Evolutionary conservation across 2,113 vertebrate genomes (phyloP), one percentile per base, ranked within the genome.

Genomic region (Lasiurus borealis): DNA sequence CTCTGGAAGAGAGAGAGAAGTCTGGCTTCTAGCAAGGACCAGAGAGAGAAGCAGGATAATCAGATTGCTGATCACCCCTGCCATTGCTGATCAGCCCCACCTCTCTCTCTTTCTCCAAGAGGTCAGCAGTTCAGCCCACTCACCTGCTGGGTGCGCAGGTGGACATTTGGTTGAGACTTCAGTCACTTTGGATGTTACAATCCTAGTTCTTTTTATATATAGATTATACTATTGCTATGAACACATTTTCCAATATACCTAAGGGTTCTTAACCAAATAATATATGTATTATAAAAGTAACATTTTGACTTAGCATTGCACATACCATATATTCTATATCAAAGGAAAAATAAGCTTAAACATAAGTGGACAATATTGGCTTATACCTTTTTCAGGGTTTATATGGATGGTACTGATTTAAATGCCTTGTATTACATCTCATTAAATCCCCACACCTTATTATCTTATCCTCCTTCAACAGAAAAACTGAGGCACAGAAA

Each of bases 211-310:
- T 21, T 57, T 8, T 57, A 57, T 57, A 57, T 21, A 57, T 57
- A 57, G 52, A 54, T 52, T 83, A 69, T 80, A 90, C 85, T 93
- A 91, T 86, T 93, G 72, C 36, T 54, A 57, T 66, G 23, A 93
- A 88, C 19, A 89, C 23, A 86, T 86, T 84, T n/a, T 77, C 69
- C 62, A 90, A 81, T 86, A 93, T 85, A 71, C 21, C 66, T 89
- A 71, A 78, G 27, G 12, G 10, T 54, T 50, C 64, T 82, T 90
- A 85, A 89, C 14, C 9, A 91, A 96, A 88, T 77, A 48, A 64
- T 48, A 36, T 27, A 68, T 31, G 19, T 40, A 68, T 50, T 77
- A 57, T 48, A 77, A 95, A 93, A 89, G 3, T 76, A 81, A 90
- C 57, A 62, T 9, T 29, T 64, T 72, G 80, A 71, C n/a, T 72